phyloP scores from a whole-genome alignment of 2,113 vertebrate genomes.

The Eolophus roseicapilla region DNA sequence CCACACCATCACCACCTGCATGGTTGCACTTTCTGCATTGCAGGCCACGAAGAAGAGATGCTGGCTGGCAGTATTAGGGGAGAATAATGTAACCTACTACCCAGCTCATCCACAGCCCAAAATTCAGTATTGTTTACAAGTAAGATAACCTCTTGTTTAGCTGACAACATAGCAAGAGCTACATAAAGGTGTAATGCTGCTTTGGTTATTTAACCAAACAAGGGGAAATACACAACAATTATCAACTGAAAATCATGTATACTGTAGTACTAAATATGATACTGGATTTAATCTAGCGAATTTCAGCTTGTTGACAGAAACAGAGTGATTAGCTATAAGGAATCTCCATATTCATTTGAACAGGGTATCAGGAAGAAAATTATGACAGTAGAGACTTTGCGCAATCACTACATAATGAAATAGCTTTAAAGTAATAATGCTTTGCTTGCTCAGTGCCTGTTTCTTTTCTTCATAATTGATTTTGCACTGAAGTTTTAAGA shows the following conservation, averaged over 20 bases:
- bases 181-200: accelerated
- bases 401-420: not conserved
- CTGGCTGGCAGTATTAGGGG: not conserved
- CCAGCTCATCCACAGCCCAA: not conserved
- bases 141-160: not conserved
- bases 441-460: not conserved
- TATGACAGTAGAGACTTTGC: not conserved
- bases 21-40: not conserved
- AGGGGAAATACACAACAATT: not conserved
- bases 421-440: not conserved
- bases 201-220: not conserved
- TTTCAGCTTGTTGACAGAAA: not conserved
- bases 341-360: not conserved
- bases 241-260: not conserved
- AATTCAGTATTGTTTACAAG: not conserved
- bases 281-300: not conserved
- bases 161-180: not conserved
- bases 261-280: not conserved
- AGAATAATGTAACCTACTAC: accelerated
- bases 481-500: not conserved
- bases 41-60: not conserved
- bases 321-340: not conserved
- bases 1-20: not conserved
- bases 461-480: constrained; percentile 9
- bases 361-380: not conserved